Evolutionary conservation across 2,888 invertebrate species (phyloP).

Genomic region (Rotaria macrura): DNA sequence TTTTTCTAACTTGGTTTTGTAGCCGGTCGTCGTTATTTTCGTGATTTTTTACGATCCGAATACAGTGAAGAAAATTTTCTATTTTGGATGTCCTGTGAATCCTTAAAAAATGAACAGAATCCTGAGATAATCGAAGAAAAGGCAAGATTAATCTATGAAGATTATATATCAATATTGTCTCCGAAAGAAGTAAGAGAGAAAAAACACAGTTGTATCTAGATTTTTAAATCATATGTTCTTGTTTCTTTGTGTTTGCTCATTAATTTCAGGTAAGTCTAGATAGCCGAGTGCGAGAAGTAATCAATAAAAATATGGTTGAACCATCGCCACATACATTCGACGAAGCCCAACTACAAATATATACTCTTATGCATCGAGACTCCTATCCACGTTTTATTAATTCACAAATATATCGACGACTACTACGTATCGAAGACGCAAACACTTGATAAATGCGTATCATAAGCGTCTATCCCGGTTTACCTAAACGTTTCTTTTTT

Average conservation of each 20-base stretch:
- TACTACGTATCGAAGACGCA: conserved; percentile 48
- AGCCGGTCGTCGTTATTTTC: conserved; percentile 84
- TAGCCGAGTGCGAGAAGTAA: conserved; percentile 89
- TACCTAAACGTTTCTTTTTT: neutral
- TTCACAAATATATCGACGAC: conserved; percentile 75
- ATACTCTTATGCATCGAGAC: conserved; percentile 98
- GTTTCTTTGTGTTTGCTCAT: no score
- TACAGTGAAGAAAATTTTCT: conserved; percentile 97
- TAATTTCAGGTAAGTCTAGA: conserved; percentile 85
- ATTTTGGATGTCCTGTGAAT: conserved; percentile 95
- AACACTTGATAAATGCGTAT: neutral
- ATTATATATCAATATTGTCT: conserved; percentile 96
- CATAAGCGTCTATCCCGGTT: neutral
- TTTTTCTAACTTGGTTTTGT: conserved; percentile 39
- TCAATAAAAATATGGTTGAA: conserved; percentile 94
- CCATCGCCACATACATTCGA: conserved; percentile 93
- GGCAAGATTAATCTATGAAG: conserved; percentile 94
- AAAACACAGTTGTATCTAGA: no score
- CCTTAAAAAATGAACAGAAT: conserved; percentile 81
- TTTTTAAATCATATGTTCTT: no score
- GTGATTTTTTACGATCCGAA: conserved; percentile 89
- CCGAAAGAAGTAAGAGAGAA: conserved; percentile 86
- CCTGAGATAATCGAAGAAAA: conserved; percentile 87
- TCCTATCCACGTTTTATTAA: conserved; percentile 95
- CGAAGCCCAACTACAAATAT: conserved; percentile 98